Evolutionary conservation across 2,797 vertebrate species (phyloP), one percentile per base, ranked within the genome.

Genomic region (Thunnus albacares): DNA sequence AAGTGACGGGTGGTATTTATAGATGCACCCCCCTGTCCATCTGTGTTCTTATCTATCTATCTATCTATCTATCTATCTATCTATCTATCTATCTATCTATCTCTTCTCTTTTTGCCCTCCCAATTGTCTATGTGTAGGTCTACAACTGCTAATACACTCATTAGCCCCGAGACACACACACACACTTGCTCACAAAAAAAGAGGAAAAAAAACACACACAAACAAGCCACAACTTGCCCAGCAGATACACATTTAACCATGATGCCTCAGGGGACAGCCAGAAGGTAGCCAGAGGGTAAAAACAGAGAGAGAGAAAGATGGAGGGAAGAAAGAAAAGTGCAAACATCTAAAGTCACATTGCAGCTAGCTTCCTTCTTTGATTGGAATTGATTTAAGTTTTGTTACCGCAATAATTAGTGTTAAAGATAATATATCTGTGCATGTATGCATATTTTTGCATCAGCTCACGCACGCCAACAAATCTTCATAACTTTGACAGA

Each of bases 201-300:
- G 17, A 49, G 17, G 6, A 20, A 17, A 13, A 45, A 1, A 84
- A 60, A 80, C 81, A 77, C 74, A 65, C 56, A 20, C 65, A 87
- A 81, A 92, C 90, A 92, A 87, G 86, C 87, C 78, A 82, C 85
- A 85, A 83, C 90, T 85, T 81, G 91, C 90, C 87, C 88, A 80
- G 80, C 86, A 88, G 87, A 92, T 82, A 80, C 87, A 86, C 84
- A 85, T 92, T 90, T 91, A 89, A 84, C 86, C 88, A 84, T 87
- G 86, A 80, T 20, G 90, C 93, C 93, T 90, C 88, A 24, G 87
- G 91, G 91, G 90, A 93, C 89, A 87, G 92, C 90, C 87, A 71
- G 85, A 75, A 90, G 91, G 83, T 88, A 89, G 90, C 92, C 87
- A 55, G 82, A 76, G 88, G 92, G 85, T 64, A 85, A 90, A 87